Percentiles rank a stretch among this genome's conserved stretches.
These are phyloP conservation scores for Arenicola marina DNA, from an alignment of 2,888 invertebrate genomes.

Conservation along the genomic window DNA sequence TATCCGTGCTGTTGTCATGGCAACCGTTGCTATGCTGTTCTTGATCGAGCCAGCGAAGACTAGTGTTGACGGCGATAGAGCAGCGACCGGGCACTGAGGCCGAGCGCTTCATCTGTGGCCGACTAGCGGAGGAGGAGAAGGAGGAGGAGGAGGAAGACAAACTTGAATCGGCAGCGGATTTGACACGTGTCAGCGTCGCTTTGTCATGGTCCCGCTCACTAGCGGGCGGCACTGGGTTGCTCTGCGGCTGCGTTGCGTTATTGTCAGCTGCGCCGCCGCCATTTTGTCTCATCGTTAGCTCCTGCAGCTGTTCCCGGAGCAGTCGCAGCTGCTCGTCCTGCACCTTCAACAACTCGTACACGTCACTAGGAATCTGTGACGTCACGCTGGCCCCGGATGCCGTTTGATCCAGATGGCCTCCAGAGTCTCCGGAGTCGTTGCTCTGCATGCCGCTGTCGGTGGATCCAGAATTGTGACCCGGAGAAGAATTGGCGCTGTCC, in stretches of 20 bases:
- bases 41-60: conserved; percentile 21
- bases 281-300: conserved; percentile 41
- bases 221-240: neutral
- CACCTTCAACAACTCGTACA: conserved; percentile 47
- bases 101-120: conserved; percentile 2
- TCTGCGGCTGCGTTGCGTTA: neutral
- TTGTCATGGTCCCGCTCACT: too few relatives aligned
- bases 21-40: neutral
- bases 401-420: neutral
- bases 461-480: neutral
- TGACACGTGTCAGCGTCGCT: too few relatives aligned
- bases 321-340: conserved; percentile 53
- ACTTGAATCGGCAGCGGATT: too few relatives aligned
- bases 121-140: neutral
- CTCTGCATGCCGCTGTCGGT: conserved; percentile 21
- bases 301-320: conserved; percentile 52
- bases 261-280: neutral
- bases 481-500: neutral
- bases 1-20: neutral
- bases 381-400: too few relatives aligned
- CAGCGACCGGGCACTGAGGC: too few relatives aligned
- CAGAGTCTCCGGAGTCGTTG: conserved; percentile 5
- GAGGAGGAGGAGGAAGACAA: too few relatives aligned
- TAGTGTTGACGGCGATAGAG: conserved; percentile 44
- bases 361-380: conserved; percentile 38